Evolutionary conservation across 2,797 vertebrate genomes (phyloP).

Genomic region (Aselliscus stoliczkanus): DNA sequence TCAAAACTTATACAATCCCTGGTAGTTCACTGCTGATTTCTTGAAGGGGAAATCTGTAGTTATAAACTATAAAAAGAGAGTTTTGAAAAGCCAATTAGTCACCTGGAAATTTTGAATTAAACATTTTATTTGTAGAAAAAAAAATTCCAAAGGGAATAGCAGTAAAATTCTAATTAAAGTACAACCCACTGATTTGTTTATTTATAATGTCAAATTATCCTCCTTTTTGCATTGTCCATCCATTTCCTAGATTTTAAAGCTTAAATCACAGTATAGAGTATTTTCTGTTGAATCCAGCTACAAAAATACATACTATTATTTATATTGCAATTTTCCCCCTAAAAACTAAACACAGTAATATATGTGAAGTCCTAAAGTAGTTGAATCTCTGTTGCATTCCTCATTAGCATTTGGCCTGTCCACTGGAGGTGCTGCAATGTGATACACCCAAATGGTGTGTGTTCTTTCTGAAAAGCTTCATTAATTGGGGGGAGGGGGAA

Average conservation of each 20-base stretch:
- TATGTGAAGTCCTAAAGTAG: background rate
- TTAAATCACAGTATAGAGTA: background rate
- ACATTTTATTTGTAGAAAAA: background rate
- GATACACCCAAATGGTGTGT: background rate
- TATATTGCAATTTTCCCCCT: background rate
- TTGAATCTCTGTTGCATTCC: background rate
- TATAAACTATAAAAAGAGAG: background rate
- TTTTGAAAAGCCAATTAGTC: background rate
- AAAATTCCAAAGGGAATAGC: background rate
- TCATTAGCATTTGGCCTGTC: background rate
- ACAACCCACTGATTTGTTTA: background rate
- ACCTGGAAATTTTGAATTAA: background rate
- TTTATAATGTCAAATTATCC: background rate
- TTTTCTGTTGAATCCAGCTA: background rate
- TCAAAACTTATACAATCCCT: background rate
- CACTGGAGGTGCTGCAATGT: background rate
- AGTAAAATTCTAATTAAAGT: background rate
- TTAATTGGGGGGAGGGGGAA: background rate
- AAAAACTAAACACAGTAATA: background rate
- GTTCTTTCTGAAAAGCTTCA: background rate
- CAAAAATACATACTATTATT: slow-evolving; percentile 13
- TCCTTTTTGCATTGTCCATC: background rate
- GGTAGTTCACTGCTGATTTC: background rate
- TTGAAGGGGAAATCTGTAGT: background rate
- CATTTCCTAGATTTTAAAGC: background rate